These are phyloP conservation scores for Ischnura elegans DNA, from an alignment of 2,888 invertebrate species.

Conservation along the genomic window DNA sequence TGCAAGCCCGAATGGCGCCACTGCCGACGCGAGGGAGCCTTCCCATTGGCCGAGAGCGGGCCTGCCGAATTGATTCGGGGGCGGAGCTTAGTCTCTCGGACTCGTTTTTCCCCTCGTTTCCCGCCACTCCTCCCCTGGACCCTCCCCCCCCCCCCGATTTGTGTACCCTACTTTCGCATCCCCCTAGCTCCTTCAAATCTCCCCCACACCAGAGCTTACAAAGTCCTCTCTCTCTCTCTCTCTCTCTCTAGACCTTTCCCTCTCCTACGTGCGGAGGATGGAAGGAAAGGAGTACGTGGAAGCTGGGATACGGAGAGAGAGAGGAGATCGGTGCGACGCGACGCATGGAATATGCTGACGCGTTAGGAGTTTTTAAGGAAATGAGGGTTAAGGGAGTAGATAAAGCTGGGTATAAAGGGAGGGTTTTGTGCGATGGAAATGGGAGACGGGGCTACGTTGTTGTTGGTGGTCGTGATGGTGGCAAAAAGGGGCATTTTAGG, in stretches of 20 bases:
- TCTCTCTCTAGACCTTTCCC: not conserved
- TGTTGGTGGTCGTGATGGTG: not conserved
- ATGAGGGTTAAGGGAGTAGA: not conserved
- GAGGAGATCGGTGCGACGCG: not conserved
- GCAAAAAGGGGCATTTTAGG: conserved; percentile 36
- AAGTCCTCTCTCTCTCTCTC: not conserved
- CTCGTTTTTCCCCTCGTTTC: conserved; percentile 8
- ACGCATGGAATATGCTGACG: conserved; percentile 2
- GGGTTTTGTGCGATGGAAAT: not conserved
- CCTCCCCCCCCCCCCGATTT: not conserved
- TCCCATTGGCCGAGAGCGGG: conserved; percentile 16
- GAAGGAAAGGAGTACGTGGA: not conserved
- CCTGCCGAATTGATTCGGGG: conserved; percentile 50
- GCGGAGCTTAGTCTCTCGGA: conserved; percentile 48
- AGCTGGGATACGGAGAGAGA: not conserved
- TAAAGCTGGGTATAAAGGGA: conserved; percentile 8
- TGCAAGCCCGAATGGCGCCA: conserved; percentile 33
- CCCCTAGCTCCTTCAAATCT: not conserved
- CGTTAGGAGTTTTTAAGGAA: not conserved
- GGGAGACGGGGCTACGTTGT: not conserved
- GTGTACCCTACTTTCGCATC: not conserved
- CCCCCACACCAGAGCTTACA: not conserved
- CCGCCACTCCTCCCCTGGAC: not conserved
- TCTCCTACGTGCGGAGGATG: not conserved
- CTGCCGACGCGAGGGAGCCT: not conserved